Base-by-base conservation (phyloP, 23 tunicate genomes). In the Ascidia mentula region DNA sequence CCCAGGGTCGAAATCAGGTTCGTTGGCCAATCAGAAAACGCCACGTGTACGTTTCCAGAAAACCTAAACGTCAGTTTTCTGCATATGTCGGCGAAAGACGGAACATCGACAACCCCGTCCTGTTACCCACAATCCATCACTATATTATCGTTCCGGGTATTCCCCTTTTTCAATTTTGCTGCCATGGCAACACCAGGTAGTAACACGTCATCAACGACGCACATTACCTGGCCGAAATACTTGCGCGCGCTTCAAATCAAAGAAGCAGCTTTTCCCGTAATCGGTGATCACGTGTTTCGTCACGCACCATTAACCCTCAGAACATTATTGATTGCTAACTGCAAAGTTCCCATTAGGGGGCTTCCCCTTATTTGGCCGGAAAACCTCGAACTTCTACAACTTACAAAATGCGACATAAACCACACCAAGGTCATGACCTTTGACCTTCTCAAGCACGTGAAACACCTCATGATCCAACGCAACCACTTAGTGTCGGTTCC, bases 261-360 rank as follows among this genome's bases (percentile, higher is more conserved):
- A 53, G 22, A 53, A 26, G 22, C 65, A 3, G 22, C 65, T 3
- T 53, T 53, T 53, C 65, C 65, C 65, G 65, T 28, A 26, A 53
- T 53, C 65, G 65, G 13, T 9, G 65, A 53, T 9, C 65, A 53
- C 65, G 65, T 53, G 65, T 53, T 53, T 53, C 65, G 65, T 53
- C 12, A 53, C 65, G 65, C 65, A 9, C 65, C 65, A 9, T 20
- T 28, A 3, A 53, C 65, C 24, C 7, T 53, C 28, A 26, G 65
- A 3, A 53, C 65, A 6, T 28, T 53, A 20, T 20, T 53, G 65
- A 53, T 53, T 20, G 22, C 65, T 20, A 26, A 53, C 22, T 53
- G 65, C 65, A 53, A 53, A 9, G 24, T 28, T 53, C 65, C 13
- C 1, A 3, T 53, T 9, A 53, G 2, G 13, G 2, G 65, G 4